Base-by-base conservation (phyloP, 1,140 invertebrate genomes). In the Polyergus mexicanus region DNA sequence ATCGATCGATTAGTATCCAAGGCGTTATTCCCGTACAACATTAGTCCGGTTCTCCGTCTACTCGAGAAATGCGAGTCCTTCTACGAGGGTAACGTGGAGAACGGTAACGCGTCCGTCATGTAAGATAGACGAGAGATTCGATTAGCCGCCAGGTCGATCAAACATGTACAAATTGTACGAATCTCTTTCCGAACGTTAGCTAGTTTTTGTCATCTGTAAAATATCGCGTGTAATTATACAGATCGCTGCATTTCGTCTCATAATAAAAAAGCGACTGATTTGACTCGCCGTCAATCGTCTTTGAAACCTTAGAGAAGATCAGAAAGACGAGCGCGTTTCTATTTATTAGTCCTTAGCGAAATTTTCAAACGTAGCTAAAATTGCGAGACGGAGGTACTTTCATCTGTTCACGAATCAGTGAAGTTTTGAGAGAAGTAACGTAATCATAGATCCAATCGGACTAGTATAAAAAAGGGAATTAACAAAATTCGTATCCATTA, bases 11-110 rank as follows among this genome's bases (percentile, higher is more conserved):
- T 98, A 85, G 98, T 98, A 10, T 97, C 97, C 0, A 97, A 97
- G 89, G 96, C 97, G 78, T 95, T 98, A 13, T 98, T 98, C 93
- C 98, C 98, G 1, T 98, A 98, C 93, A 98, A 98, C 94, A 98
- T 98, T 90, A 98, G 97, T 93, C 98, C 98, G 63, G 97, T 99
- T 86, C 95, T 98, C 63, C 97, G 97, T 93, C 95, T 98, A 85
- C 94, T 99, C 62, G 97, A 98, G 93, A 97, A 97, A 86, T 98
- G 98, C 94, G 98, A 98, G 92, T 97, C 97, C 90, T 95, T 98
- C 86, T 98, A 98, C 95, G 98, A 98, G 95, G 97, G 97, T 8
- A 97, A 97, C 93, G 86, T 94, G 84, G 94, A 94, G n/a, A 95
- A 94, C 84, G 94, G 86, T 41, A 69, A 66, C 41, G 32, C 47